Base-by-base conservation (phyloP, 1,140 invertebrate species). In the Brachionus paranguensis region DNA sequence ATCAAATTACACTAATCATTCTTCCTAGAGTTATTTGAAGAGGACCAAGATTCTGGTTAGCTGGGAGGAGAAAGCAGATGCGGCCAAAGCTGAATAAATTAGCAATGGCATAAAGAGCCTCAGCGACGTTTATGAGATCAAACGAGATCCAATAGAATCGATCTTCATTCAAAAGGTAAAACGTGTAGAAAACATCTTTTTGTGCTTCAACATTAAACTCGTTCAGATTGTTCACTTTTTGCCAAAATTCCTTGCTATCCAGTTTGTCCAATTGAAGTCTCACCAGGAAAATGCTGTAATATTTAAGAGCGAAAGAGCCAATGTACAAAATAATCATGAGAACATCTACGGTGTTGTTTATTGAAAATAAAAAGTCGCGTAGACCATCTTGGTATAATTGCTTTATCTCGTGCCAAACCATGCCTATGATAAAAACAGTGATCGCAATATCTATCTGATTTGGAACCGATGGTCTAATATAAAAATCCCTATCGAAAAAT, bases 31-130 rank as follows among this genome's bases (percentile, higher is more conserved):
- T 89, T 74, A 90, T 90, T 85, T 90, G 89, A 17, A 90, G 85
- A 1, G 89, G 88, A 27, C 89, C 89, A 20, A 90, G 86, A 37
- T 89, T 88, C 83, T 90, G 89, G 85, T 89, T 89, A 27, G 89
- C 89, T 20, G 89, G 89, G 87, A 90, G 88, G 78, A 90, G 86
- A 86, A 88, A 89, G 60, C 88, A 89, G 14, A 89, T 89, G 24
- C 89, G 85, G 12, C 88, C 87, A 86, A 90, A 88, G 65, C 87
- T 88, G n/a, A 88, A 84, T n/a, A 88, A 87, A 74, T 88, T 88
- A 10, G 86, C 87, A 0, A 88, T 85, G 12, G 87, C 87, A 85
- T 87, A 88, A 41, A 87, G 68, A 5, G 86, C 87, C 64, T 88
- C 88, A 0, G 86, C 85, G 12, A 87, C 27, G 65, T 88, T 88